Percentiles rank a stretch among this genome's conserved stretches.
These are phyloP conservation scores for Alitta virens DNA, from an alignment of 2,888 invertebrate species.

Conservation along the genomic window DNA sequence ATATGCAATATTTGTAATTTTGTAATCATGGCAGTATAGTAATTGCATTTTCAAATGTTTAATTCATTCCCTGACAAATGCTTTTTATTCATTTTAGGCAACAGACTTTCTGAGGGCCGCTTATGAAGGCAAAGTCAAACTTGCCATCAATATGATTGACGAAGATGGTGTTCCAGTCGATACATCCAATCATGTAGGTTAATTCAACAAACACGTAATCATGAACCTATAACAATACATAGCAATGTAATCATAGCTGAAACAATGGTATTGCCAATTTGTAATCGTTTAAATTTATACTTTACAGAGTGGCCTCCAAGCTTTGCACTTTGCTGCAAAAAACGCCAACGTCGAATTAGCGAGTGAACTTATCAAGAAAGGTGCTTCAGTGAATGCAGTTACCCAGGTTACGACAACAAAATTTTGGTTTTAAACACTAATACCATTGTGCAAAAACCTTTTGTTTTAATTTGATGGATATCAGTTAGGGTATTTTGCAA, in stretches of 20 bases:
- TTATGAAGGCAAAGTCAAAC: conserved; percentile 28
- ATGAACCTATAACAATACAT: no score
- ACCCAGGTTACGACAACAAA: conserved; percentile 2
- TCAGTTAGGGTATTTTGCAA: no score
- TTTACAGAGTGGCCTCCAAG: conserved; percentile 29
- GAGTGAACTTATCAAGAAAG: conserved; percentile 24
- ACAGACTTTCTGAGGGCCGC: conserved; percentile 27
- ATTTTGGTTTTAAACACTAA: no score
- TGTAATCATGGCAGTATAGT: no score
- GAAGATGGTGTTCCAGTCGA: conserved; percentile 28
- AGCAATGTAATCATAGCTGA: not conserved
- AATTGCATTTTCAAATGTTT: no score
- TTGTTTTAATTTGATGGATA: no score
- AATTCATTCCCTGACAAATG: no score
- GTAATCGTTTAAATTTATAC: not conserved
- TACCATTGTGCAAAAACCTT: no score
- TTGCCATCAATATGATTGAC: conserved; percentile 25
- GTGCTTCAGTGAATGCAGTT: conserved; percentile 20
- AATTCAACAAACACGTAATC: not conserved
- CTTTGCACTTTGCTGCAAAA: conserved; percentile 32
- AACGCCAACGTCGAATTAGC: conserved; percentile 28
- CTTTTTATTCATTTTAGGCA: conserved; percentile 18
- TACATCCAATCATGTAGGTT: conserved; percentile 25
- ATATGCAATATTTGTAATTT: no score
- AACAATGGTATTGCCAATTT: not conserved